Evolutionary conservation across 2,797 vertebrate genomes (phyloP), one percentile per base, ranked within the genome.

Genomic region (Ctenopoma kingsleyae): DNA sequence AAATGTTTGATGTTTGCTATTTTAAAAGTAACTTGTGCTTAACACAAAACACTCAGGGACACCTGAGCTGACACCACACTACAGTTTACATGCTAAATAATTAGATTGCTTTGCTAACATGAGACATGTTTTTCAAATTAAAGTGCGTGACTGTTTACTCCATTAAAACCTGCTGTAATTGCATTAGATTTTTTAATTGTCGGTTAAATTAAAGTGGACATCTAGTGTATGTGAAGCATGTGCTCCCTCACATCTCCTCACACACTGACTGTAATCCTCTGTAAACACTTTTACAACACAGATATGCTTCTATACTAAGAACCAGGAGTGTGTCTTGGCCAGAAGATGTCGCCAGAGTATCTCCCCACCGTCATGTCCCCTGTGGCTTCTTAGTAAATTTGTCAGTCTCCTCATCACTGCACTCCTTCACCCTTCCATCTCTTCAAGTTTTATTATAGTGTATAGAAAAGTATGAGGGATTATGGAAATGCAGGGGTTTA

Each of bases 301-400:
- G 11, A 13, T 8, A 35, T 8, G n/a, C 17, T 2, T n/a, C 32
- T 27, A 57, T 5, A 51, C 15, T 10, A 13, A 0, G 32, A 8
- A 6, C 17, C 23, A 2, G 6, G 41, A 8, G 40, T 0, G 19
- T 11, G 19, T 15, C 32, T 4, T 1, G 5, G 23, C 64, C 80
- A 76, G 64, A 73, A 79, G 85, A 77, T 74, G 85, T 80, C 83
- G 67, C 75, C 56, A 79, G 32, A 81, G 66, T 5, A 5, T 65
- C 48, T 76, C 49, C 40, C 10, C 54, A 13, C 47, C 30, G 17
- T 22, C 1, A 3, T 8, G 2, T 40, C 32, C 4, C 38, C 16
- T 1, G 17, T 13, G 56, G 49, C 51, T 59, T 23, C 60, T 72
- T 58, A 25, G 58, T 64, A 74, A 73, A 67, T 40, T 1, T 48